These are phyloP conservation scores for Diarsia dahlii DNA, from an alignment of 2,888 invertebrate species.

Conservation along the genomic window DNA sequence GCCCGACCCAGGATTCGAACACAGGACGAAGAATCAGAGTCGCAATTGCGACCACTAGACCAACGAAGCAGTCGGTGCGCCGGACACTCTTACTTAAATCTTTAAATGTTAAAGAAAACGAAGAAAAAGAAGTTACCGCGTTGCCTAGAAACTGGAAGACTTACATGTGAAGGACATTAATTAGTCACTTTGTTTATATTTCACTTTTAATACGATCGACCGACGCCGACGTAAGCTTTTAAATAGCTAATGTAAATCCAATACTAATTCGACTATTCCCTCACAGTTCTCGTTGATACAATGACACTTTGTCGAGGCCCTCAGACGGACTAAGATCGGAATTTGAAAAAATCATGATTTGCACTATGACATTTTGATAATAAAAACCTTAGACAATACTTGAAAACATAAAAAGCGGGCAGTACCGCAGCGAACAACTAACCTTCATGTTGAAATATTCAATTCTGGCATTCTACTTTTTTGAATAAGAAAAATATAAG, in stretches of 20 bases:
- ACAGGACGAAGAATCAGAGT: too few species aligned
- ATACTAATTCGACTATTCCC: neutral
- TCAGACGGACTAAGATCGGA: neutral
- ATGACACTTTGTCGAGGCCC: neutral
- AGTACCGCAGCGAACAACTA: neutral
- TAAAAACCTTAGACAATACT: neutral
- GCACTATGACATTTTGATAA: neutral
- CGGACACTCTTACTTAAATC: too few species aligned
- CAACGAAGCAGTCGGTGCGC: too few species aligned
- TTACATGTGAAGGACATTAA: neutral
- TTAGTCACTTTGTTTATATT: too few species aligned
- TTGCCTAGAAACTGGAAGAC: too few species aligned
- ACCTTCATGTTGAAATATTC: constrained; percentile 20
- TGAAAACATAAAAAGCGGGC: neutral
- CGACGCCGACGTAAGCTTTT: too few species aligned
- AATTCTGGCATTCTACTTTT: constrained; percentile 16
- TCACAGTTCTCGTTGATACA: neutral
- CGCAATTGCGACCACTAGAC: too few species aligned
- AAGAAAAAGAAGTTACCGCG: too few species aligned
- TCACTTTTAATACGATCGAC: neutral
- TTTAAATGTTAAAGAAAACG: too few species aligned
- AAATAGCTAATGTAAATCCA: neutral
- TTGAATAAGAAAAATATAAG: constrained; percentile 29
- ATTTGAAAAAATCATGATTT: neutral
- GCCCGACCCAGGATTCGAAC: too few species aligned